phyloP scores from a whole-genome alignment of 1,140 invertebrate genomes.

The Drosophila rhopaloa region DNA sequence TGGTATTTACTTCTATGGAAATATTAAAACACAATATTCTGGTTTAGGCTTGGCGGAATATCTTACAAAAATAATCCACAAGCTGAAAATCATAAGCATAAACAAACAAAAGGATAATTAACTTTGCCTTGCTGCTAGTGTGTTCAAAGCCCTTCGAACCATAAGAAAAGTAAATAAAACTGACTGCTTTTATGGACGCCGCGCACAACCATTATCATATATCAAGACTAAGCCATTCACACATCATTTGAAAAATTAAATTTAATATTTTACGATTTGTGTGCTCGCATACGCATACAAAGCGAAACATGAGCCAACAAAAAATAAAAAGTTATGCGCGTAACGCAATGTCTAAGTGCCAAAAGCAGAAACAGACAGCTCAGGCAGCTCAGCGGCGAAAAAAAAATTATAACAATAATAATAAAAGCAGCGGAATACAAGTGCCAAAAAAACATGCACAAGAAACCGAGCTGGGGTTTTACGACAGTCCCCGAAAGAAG shows the following conservation, averaged over 20 bases:
- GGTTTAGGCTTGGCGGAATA: slow-evolving; percentile 16
- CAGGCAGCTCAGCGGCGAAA: slow-evolving; percentile 30
- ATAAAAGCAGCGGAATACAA: slow-evolving; percentile 74
- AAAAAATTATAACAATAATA: slow-evolving; percentile 80
- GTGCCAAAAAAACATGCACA: slow-evolving; percentile 50
- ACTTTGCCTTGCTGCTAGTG: slow-evolving; percentile 27
- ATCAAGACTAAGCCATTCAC: slow-evolving; percentile 80
- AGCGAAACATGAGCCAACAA: slow-evolving; percentile 55
- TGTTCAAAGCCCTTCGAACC: slow-evolving; percentile 33
- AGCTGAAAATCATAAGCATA: slow-evolving; percentile 19
- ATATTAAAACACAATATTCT: neutral
- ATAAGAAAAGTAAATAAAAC: slow-evolving; percentile 33
- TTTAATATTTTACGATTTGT: slow-evolving; percentile 83
- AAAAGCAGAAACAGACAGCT: slow-evolving; percentile 58
- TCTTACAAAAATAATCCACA: slow-evolving; percentile 11
- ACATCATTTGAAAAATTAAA: slow-evolving; percentile 82
- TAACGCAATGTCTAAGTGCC: slow-evolving; percentile 74
- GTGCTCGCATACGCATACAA: slow-evolving; percentile 45
- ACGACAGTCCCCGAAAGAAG: slow-evolving; percentile 60
- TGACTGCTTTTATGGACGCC: slow-evolving; percentile 32
- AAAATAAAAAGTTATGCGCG: slow-evolving; percentile 74
- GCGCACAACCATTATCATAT: slow-evolving; percentile 68
- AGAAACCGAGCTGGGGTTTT: slow-evolving; percentile 55
- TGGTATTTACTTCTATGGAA: slow-evolving; percentile 4
- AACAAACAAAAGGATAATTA: slow-evolving; percentile 44